phyloP scores from a whole-genome alignment of 2,797 vertebrate genomes.

The Podargus strigoides region DNA sequence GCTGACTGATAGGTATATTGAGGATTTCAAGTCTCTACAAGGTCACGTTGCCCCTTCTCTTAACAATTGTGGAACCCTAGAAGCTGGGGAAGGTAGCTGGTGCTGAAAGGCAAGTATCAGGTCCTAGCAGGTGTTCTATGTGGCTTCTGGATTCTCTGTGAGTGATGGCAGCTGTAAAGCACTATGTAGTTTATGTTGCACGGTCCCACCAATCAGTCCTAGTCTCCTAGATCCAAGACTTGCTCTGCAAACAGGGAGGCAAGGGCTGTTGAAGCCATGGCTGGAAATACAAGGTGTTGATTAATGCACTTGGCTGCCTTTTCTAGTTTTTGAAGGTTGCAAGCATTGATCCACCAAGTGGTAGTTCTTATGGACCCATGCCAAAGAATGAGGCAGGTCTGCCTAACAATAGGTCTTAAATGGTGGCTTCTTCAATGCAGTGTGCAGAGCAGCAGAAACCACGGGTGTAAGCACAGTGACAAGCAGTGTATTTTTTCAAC shows the following conservation, averaged over 20 bases:
- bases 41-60: neutral
- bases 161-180: neutral
- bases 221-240: neutral
- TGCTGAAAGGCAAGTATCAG: neutral
- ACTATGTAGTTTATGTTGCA: neutral
- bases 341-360: neutral
- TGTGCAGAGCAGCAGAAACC: neutral
- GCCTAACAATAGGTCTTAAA: neutral
- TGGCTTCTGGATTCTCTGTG: neutral
- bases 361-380: neutral
- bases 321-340: neutral
- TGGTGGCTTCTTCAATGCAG: neutral
- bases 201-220: neutral
- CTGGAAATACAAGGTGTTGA: neutral
- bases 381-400: neutral
- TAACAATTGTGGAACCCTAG: neutral
- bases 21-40: neutral
- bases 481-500: neutral
- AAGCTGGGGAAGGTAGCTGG: neutral
- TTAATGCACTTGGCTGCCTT: neutral
- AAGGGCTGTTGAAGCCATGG: neutral
- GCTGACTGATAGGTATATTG: neutral
- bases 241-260: neutral
- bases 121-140: neutral
- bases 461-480: neutral